phyloP scores from a whole-genome alignment of 2,113 vertebrate species.

The Anolis carolinensis region DNA sequence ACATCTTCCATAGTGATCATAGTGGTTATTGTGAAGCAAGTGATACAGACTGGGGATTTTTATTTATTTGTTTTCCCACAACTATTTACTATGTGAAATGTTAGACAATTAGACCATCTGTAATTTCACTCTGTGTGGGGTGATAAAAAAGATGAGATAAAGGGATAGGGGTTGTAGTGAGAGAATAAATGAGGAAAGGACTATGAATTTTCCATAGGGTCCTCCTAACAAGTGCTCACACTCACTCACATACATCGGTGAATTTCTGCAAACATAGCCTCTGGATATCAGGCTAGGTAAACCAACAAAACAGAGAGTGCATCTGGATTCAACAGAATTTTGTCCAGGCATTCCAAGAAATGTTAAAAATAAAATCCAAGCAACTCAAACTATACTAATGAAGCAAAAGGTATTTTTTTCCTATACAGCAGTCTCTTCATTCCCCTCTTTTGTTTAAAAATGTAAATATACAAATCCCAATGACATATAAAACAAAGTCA shows the following conservation, averaged over 20 bases:
- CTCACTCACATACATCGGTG: constrained; percentile 50
- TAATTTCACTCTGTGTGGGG: constrained; percentile 71
- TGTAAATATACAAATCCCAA: constrained; percentile 88
- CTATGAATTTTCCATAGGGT: constrained; percentile 65
- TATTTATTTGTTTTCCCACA: constrained; percentile 74
- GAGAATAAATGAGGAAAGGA: constrained; percentile 74
- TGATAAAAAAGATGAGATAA: constrained; percentile 66
- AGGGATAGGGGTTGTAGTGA: constrained; percentile 62
- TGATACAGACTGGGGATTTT: constrained; percentile 74
- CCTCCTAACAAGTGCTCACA: constrained; percentile 72
- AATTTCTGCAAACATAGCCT: constrained; percentile 71
- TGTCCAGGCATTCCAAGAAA: constrained; percentile 88
- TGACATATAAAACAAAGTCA: constrained; percentile 91
- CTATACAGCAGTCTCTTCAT: constrained; percentile 83
- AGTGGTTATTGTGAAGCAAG: constrained; percentile 72
- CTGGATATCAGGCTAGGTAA: constrained; percentile 76
- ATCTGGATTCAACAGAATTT: constrained; percentile 83
- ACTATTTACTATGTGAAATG: constrained; percentile 77
- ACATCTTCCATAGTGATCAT: constrained; percentile 69
- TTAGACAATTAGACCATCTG: constrained; percentile 77
- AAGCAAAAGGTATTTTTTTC: constrained; percentile 78
- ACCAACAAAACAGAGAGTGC: constrained; percentile 81
- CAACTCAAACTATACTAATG: constrained; percentile 87
- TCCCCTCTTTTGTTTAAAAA: constrained; percentile 70
- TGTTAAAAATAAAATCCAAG: constrained; percentile 70